Base-by-base conservation (phyloP, 2,888 invertebrate species). In the Pheosia gnoma region DNA sequence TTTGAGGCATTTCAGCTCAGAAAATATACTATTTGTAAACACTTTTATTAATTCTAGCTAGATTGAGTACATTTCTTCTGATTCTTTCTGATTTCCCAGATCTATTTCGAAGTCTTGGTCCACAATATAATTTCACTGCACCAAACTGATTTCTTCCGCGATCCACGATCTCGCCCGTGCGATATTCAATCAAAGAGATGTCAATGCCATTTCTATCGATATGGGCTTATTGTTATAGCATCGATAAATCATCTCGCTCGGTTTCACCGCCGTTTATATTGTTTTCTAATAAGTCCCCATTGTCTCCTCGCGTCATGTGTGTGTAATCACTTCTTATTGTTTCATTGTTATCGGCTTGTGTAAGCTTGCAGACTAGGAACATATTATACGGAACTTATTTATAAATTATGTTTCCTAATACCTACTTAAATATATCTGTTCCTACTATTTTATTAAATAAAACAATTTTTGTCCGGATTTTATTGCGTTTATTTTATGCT, bases 231-330 rank as follows among this genome's bases (percentile, higher is more conserved):
- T 80, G 66, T 74, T 68, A 62, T 72, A 66, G 67, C 61, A 64
- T 72, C 72, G 62, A 77, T 74, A 83, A 79, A 85, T 88, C 84
- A 84, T 81, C 76, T 77, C 71, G 63, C 66, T 70, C 59, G 62
- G 63, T 63, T 66, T 60, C 55, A 57, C 58, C 60, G 65, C 68
- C 62, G 74, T 74, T 80, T 72, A 80, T 81, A 84, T 84, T 85
- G 83, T 87, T 86, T 85, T 84, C 78, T 82, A 84, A 82, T 84
- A 63, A 55, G 47, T 45, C 65, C 62, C 77, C 66, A 78, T 80
- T 77, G 75, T 80, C 70, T 75, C 77, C 69, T 68, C 66, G 67
- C 75, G 75, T 61, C 59, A 55, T 79, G 78, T 75, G 68, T 71
- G 71, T 71, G 72, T 75, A 77, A 77, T 75, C 71, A 72, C 67